Base-by-base conservation (phyloP, 2,888 invertebrate genomes). In the Zelleria hepariella region DNA sequence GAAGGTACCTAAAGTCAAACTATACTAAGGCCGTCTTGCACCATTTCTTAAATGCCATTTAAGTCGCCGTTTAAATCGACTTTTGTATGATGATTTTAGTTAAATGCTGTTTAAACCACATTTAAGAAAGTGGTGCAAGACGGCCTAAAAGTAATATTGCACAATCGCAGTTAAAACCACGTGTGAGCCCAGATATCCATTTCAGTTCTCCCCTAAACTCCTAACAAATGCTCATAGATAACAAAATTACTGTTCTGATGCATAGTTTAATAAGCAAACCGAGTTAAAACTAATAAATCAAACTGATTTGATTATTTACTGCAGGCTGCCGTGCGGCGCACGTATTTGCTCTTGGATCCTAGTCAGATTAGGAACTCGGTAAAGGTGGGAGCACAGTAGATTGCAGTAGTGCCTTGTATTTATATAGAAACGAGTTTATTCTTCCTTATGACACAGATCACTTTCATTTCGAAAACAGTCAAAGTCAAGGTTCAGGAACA, bases 221-320 rank as follows among this genome's bases (percentile, higher is more conserved):
- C n/a, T 25, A 18, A 56, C 27, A 27, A 56, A 56, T 26, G 26
- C 10, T 26, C 55, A n/a, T 1, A 57, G 42, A 18, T 57, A 77
- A 77, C 77, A 79, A 71, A 75, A 77, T 78, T 71, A 73, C 69
- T 68, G 69, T 72, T 68, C 71, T 71, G 69, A 75, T 75, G 70
- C 67, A 65, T 68, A 72, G 77, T 80, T 79, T 81, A 80, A 82
- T 82, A 82, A 82, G 77, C 80, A 77, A 74, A 72, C 71, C 74
- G 68, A 65, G 78, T 72, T 75, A 76, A 72, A 74, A 68, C 74
- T 80, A 79, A 79, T 85, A 84, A 84, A 82, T 85, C 82, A 83
- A 70, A 72, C 73, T 74, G 80, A 83, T 84, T 82, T 79, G 80
- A 83, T 82, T 84, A 80, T 80, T 82, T 80, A 79, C 76, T 77